Evolutionary conservation across 2,113 vertebrate genomes (phyloP), one percentile per base, ranked within the genome.

Genomic region (Colistium nudipinnis): DNA sequence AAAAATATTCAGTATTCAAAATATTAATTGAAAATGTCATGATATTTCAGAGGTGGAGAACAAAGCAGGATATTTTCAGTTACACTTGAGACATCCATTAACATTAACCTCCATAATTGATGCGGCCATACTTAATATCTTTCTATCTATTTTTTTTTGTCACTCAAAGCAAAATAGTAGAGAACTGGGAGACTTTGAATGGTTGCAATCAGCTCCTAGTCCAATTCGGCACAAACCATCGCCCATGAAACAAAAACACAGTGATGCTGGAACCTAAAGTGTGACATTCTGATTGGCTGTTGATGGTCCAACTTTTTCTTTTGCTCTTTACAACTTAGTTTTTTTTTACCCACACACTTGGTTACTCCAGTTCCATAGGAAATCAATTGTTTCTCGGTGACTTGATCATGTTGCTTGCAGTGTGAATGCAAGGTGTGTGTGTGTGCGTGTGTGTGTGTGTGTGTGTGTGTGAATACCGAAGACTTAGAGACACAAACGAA

Each of bases 131-230:
- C 60, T 68, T 17, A 35, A 44, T 47, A 31, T 61, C 22, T 25
- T 51, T 64, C 70, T 35, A 33, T 43, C 43, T 38, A n/a, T 76
- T 76, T n/a, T n/a, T n/a, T n/a, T n/a, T n/a, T n/a, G n/a, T n/a
- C n/a, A n/a, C n/a, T 79, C 48, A 71, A 78, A 82, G 82, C 66
- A 84, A 65, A 69, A 30, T 4, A 45, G 69, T 1, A 1, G 53
- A 63, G 28, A 66, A 52, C 45, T 45, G n/a, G n/a, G n/a, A n/a
- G n/a, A n/a, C n/a, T n/a, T n/a, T n/a, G n/a, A n/a, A n/a, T n/a
- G n/a, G 39, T 54, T 39, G 38, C 70, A 81, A 83, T 84, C 76
- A 82, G 51, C 62, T 75, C 74, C 39, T 57, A 1, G 3, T 64
- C 76, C 54, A 33, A n/a, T 71, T 74, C 54, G 47, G 24, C 48